Evolutionary conservation across 2,113 vertebrate species (phyloP).

Genomic region (Ciconia boyciana): DNA sequence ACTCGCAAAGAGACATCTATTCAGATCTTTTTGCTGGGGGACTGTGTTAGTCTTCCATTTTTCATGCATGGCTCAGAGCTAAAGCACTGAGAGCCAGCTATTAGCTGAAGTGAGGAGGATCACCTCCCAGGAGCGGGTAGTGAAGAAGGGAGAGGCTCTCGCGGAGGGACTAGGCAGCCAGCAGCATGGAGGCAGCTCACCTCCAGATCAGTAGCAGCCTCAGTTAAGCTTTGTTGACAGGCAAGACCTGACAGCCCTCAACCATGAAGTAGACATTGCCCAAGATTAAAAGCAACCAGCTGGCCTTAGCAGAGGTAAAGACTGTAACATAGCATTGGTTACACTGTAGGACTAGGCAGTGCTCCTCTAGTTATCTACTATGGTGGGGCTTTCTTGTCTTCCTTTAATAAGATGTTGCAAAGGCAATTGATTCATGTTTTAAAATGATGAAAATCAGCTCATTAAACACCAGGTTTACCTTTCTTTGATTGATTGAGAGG

Average conservation of each 20-base stretch:
- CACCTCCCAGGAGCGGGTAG: background rate
- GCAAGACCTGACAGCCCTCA: background rate
- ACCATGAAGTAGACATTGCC: accelerated
- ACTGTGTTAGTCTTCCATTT: background rate
- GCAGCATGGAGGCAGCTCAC: background rate
- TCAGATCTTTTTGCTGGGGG: background rate
- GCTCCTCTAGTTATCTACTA: background rate
- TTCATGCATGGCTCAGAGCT: background rate
- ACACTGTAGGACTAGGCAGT: background rate
- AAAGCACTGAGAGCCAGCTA: background rate
- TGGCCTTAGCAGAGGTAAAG: background rate
- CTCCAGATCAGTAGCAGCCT: accelerated
- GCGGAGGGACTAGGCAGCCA: background rate
- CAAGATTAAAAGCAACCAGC: background rate
- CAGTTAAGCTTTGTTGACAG: background rate
- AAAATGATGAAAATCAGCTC: background rate
- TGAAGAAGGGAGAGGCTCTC: background rate
- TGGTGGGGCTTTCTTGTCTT: background rate
- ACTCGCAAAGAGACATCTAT: background rate
- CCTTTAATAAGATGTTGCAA: background rate
- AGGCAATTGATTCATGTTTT: background rate
- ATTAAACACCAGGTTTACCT: background rate
- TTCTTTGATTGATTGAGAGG: background rate
- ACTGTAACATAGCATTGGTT: background rate
- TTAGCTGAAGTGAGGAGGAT: background rate